Base-by-base conservation (phyloP, 1,140 invertebrate species). In the Plutomurus gul region DNA sequence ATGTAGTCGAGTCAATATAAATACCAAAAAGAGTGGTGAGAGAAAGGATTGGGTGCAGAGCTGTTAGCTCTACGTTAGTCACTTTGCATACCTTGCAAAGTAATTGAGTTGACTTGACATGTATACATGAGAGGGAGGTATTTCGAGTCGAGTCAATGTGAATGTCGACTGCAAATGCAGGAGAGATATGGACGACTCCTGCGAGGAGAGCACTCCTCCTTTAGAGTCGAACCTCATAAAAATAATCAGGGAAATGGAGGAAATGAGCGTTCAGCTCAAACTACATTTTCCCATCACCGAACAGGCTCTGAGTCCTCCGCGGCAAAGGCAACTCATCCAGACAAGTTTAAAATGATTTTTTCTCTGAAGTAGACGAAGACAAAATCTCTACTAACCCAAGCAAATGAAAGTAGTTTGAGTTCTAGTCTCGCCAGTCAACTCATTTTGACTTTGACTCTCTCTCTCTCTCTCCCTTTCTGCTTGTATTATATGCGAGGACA, bases 211-310 rank as follows among this genome's bases (percentile, higher is more conserved):
- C 13, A 56, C 25, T 30, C 36, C 56, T 36, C 11, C 27, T 30
- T 30, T 65, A 13, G 56, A 65, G 27, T 47, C 43, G n/a, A 75
- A 75, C 22, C 73, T 75, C 73, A 51, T 75, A 75, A 75, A 75
- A 75, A 75, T 75, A 75, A 75, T 75, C 73, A 75, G 40, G 73
- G 73, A 75, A 75, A 75, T 75, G 73, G 73, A 51, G 47, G 73
- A 51, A 75, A 75, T 75, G 73, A 75, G 73, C 73, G 30, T 75
- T 75, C 43, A 46, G 25, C 36, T 72, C 56, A 65, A 65, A 65
- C 25, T 65, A 65, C 56, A 33, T 65, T 30, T 65, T 65, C 18
- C 56, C 30, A 65, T 33, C n/a, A n/a, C n/a, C 40, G 40, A 43
- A 43, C 40, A n/a, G 40, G 40, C 40, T 43, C 40, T 72, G 18